These are phyloP conservation scores for Pangasius sanitwongsei DNA, from an alignment of 2,797 vertebrate genomes.

Conservation along the genomic window DNA sequence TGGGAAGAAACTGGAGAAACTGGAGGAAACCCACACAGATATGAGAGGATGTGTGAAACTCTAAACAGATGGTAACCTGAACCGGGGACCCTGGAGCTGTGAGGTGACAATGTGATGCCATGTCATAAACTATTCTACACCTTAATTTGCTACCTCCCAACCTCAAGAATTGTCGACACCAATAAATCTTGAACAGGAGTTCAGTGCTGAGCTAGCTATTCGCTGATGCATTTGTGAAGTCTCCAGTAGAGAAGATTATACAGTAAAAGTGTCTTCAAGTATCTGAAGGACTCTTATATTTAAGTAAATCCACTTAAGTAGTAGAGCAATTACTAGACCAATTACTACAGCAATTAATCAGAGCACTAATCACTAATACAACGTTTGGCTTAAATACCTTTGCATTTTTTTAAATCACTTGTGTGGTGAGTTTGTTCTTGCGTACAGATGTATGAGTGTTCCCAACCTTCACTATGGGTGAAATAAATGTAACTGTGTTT, in stretches of 20 bases:
- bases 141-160: not conserved
- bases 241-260: not conserved
- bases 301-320: conserved; percentile 19
- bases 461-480: not conserved
- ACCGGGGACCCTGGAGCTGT: not conserved
- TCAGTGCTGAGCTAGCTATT: not conserved
- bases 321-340: conserved; percentile 1
- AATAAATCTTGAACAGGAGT: not conserved
- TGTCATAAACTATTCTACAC: not conserved
- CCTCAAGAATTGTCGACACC: not conserved
- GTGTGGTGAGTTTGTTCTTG: not conserved
- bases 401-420: not conserved
- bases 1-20: not conserved
- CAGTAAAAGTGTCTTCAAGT: conserved; percentile 9
- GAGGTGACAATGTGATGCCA: not conserved
- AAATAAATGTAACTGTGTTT: not conserved
- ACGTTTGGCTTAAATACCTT: not conserved
- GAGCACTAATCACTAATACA: not conserved
- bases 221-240: not conserved
- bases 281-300: conserved; percentile 17
- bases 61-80: not conserved
- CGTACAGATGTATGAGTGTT: not conserved
- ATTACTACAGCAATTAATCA: conserved; percentile 1
- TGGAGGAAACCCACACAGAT: not conserved
- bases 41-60: not conserved